Conservation (phyloP, 1,140 invertebrate species). For the Bombus balteatus region DNA sequence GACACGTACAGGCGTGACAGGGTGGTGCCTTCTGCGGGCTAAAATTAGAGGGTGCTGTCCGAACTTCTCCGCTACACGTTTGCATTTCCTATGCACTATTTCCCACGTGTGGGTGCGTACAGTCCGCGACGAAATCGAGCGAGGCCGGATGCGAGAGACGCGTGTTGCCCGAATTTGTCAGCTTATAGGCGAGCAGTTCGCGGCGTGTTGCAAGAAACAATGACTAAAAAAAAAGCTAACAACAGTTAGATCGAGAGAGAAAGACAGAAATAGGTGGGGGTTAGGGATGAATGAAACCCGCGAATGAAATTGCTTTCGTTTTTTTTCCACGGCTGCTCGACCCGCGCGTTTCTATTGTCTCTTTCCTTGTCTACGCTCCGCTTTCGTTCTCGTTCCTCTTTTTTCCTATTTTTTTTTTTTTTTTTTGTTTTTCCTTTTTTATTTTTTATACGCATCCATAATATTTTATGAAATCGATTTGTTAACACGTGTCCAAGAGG, state of each 20-base stretch:
- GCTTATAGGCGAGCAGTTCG: conserved; percentile 59
- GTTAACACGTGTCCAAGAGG: conserved; percentile 54
- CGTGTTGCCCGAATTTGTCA: conserved; percentile 52
- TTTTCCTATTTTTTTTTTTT: conserved; percentile 35
- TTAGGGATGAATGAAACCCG: conserved; percentile 56
- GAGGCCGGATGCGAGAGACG: too few species aligned
- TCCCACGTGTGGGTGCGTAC: conserved; percentile 70
- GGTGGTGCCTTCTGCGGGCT: conserved; percentile 73
- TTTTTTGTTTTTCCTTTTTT: background rate
- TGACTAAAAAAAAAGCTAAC: conserved; percentile 5
- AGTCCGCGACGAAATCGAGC: conserved; percentile 52
- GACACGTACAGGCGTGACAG: conserved; percentile 70
- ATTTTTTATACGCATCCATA: conserved; percentile 29
- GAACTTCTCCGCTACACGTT: conserved; percentile 75
- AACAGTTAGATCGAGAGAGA: background rate
- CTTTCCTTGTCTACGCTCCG: background rate
- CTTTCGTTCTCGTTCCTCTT: background rate
- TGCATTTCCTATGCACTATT: conserved; percentile 79
- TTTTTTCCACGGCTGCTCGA: conserved; percentile 26
- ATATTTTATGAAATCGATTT: conserved; percentile 67
- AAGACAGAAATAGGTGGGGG: background rate
- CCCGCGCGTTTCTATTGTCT: conserved; percentile 30
- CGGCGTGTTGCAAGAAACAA: conserved; percentile 42
- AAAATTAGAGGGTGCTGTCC: conserved; percentile 77
- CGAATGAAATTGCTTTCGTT: conserved; percentile 67